These are phyloP conservation scores for Penaeus indicus DNA, from an alignment of 1,140 invertebrate species.

Conservation along the genomic window DNA sequence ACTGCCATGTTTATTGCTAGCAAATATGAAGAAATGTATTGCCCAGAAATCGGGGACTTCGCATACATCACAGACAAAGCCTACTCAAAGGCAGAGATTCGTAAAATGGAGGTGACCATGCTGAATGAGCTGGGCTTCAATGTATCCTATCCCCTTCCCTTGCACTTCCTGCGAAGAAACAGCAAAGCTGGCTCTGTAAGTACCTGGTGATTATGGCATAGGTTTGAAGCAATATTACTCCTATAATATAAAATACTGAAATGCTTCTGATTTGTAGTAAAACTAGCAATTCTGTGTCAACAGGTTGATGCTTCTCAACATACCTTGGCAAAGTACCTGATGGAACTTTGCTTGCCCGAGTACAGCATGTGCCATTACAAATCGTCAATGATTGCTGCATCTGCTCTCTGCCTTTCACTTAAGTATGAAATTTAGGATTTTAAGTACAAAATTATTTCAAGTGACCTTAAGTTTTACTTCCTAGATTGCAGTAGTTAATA, in stretches of 20 bases:
- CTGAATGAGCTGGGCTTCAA: conserved; percentile 83
- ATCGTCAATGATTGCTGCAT: conserved; percentile 86
- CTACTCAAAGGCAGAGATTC: conserved; percentile 84
- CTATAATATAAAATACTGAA: conserved; percentile 18
- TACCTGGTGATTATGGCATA: not conserved
- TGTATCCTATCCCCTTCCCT: conserved; percentile 85
- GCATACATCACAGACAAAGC: conserved; percentile 93
- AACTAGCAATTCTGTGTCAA: conserved; percentile 56
- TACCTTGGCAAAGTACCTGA: conserved; percentile 91
- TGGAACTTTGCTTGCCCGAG: conserved; percentile 87
- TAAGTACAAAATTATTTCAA: not conserved
- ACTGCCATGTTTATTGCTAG: conserved; percentile 91
- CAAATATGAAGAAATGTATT: conserved; percentile 96
- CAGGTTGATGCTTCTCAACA: conserved; percentile 81
- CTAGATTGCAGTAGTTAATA: not conserved
- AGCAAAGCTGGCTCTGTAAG: conserved; percentile 76
- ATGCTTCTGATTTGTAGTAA: conserved; percentile 48
- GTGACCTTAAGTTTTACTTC: not conserved
- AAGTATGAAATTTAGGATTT: conserved; percentile 68
- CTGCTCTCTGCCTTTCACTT: conserved; percentile 80
- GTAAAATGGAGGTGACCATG: conserved; percentile 87
- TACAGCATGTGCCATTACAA: conserved; percentile 84
- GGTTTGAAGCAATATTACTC: not conserved
- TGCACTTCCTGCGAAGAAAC: conserved; percentile 84
- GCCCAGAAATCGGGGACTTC: conserved; percentile 90